These are phyloP conservation scores for Drosophila funebris DNA, from an alignment of 1,140 invertebrate genomes.

Conservation along the genomic window DNA sequence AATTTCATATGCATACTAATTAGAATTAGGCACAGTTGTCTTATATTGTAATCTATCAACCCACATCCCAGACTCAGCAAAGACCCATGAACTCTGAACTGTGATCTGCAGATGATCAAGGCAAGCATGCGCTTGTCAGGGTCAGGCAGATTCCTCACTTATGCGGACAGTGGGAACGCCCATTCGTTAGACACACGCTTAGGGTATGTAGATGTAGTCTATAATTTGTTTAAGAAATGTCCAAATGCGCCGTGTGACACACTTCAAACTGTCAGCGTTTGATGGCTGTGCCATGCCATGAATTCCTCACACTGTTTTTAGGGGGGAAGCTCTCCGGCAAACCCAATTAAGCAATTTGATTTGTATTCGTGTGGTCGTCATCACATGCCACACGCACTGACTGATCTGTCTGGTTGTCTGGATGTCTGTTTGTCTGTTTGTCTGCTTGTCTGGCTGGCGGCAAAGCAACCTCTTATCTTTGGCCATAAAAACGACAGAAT, in stretches of 20 bases:
- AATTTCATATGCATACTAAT: not conserved
- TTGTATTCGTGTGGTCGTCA: constrained; percentile 36
- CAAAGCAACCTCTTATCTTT: constrained; percentile 37
- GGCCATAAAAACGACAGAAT: constrained; percentile 30
- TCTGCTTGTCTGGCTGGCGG: not conserved
- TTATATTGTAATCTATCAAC: constrained; percentile 1
- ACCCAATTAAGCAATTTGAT: constrained; percentile 63
- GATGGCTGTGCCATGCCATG: constrained; percentile 28
- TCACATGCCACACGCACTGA: constrained; percentile 46
- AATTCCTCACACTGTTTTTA: constrained; percentile 12
- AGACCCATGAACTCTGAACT: constrained; percentile 30
- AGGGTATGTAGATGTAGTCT: not conserved
- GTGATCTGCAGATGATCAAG: constrained; percentile 24
- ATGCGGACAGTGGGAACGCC: constrained; percentile 9
- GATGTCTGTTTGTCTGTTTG: not conserved
- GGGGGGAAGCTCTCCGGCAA: constrained; percentile 1
- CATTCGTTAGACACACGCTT: constrained; percentile 41
- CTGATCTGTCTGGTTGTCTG: not conserved
- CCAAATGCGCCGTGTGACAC: constrained; percentile 41
- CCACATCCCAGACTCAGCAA: constrained; percentile 23
- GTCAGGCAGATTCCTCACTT: constrained; percentile 2
- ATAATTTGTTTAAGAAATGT: constrained; percentile 38
- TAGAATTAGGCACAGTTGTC: constrained; percentile 25
- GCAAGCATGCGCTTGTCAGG: constrained; percentile 20
- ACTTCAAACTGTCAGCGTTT: constrained; percentile 50